Base-by-base conservation (phyloP, 2,888 invertebrate species). In the Hyppa rectilinea region DNA sequence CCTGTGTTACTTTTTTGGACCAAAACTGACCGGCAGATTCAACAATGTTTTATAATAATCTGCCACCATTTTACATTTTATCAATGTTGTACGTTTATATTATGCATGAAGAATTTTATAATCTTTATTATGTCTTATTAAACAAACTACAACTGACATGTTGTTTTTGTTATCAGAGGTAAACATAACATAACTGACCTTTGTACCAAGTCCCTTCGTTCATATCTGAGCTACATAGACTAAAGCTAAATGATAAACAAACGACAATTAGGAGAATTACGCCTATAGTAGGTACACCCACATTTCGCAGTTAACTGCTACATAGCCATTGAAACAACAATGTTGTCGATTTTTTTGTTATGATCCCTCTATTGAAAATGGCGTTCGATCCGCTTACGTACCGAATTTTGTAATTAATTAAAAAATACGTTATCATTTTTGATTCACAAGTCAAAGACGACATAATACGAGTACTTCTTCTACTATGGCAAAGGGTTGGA, bases 1-100 rank as follows among this genome's bases (percentile, higher is more conserved):
- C n/a, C n/a, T 9, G 0, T 20, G 10, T 10, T 12, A 9, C 14
- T 12, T 38, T 65, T 53, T 43, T 52, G 75, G 68, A 60, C 23
- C 45, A 20, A 61, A 74, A 61, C 68, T 76, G 52, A 84, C 63
- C 38, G 74, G 74, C 82, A 72, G 82, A 82, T 72, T 78, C 4
- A 60, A 36, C 9, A 36, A 75, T 80, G 45, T 80, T 65, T 80
- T 58, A 62, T 75, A 59, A 78, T 75, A 84, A 71, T 65, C 70
- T 81, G 82, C 73, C 63, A 83, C 62, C 60, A 74, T 72, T 80
- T 70, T 20, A 60, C 43, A 67, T 38, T 66, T 75, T 63, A 67
- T 55, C 20, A 55, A 61, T 66, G 23, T 66, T 56, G 60, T 60
- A 71, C 66, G 52, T 71, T 58, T 59, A 26, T 63, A 50, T 50